Evolutionary conservation across 2,797 vertebrate genomes (phyloP), one percentile per base, ranked within the genome.

Genomic region (Podarcis lilfordi): DNA sequence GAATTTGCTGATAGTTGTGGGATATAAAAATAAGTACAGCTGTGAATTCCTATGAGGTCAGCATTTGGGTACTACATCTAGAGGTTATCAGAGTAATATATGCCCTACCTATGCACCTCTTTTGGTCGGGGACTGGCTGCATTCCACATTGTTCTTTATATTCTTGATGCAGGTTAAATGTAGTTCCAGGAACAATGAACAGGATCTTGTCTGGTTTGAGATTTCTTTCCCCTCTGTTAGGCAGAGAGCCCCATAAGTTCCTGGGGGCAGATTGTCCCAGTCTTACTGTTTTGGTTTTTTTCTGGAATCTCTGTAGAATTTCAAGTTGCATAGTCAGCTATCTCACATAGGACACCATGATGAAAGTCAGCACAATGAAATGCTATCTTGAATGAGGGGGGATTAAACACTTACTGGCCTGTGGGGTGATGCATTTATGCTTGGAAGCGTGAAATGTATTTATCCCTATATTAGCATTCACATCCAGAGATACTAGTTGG

Each of bases 401-500:
- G 66, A 87, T 87, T 90, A 87, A 79, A 64, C 43, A 80, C 76
- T 87, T 84, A 83, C n/a, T 78, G 55, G 50, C 25, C 66, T 21
- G 3, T 27, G 32, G 5, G 35, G 68, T 84, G 75, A 79, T 87
- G 55, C 21, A 87, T 90, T 90, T 87, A 55, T 90, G 50, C 66
- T 90, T 50, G 25, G 40, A 80, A 80, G 69, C 19, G 8, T 87
- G 59, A 75, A 64, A 84, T 87, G 59, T 80, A 81, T 87, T 87
- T 86, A 87, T 87, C 68, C 82, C 27, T 81, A 40, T 80, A 80
- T 90, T 90, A 87, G 27, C 77, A 90, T 90, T 90, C 89, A 84
- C 84, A 87, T 68, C 75, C 71, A 84, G 21, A 84, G 13, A 80
- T 80, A 15, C 35, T 25, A 17, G 40, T 40, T 80, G 25, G 45